Evolutionary conservation across 2,888 invertebrate genomes (phyloP), one percentile per base, ranked within the genome.

Genomic region (Scaptomyza reducta): DNA sequence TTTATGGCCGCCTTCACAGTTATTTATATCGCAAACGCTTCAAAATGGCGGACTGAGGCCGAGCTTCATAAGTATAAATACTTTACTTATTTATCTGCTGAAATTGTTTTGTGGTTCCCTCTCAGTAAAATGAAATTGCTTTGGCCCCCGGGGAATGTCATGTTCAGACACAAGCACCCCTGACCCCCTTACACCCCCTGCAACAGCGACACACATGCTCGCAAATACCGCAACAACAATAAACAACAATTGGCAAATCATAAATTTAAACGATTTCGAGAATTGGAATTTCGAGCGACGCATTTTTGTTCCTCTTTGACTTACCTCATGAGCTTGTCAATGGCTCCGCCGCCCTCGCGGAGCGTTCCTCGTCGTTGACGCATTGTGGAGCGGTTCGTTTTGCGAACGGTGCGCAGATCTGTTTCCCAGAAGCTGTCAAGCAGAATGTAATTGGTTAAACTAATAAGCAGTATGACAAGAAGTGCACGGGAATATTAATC

Each of bases 391-490:
- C 93, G 92, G 89, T 96, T 96, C 18, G 93, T 93, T 78, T 95
- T 94, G 27, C 96, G 92, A 0, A 94, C 96, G n/a, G 95, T 93
- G 58, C 94, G 94, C 56, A 97, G 94, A 90, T 97, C 96, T 74
- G 95, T 94, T 88, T 95, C 95, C 96, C 96, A 97, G 91, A 96
- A 96, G 38, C 92, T 92, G 68, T n/a, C 73, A 71, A 29, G 46
- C 49, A 60, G 46, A 51, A 60, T 16, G 9, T 22, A 40, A 31
- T 49, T 54, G 45, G n/a, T 49, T 18, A 47, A n/a, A n/a, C n/a
- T n/a, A n/a, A n/a, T n/a, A n/a, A n/a, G n/a, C n/a, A n/a, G n/a
- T n/a, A n/a, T n/a, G n/a, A n/a, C n/a, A n/a, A n/a, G n/a, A n/a
- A n/a, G n/a, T n/a, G 22, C 22, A 22, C 22, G 22, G 22, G 5